These are phyloP conservation scores for Ailuropoda melanoleuca DNA, from an alignment of 2,113 vertebrate species.

Conservation along the genomic window DNA sequence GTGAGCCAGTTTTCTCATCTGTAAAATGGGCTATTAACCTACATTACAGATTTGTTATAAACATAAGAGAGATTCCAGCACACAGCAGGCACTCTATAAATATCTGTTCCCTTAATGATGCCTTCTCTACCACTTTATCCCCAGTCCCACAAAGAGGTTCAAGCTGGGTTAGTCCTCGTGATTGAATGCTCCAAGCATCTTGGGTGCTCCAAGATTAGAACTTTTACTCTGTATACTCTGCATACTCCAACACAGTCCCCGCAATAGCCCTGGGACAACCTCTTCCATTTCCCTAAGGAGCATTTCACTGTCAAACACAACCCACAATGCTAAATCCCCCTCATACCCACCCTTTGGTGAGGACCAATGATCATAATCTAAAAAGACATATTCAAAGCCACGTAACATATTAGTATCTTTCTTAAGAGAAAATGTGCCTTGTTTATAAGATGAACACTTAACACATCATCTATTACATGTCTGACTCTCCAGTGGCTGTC, in stretches of 20 bases:
- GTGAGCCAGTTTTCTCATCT: neutral
- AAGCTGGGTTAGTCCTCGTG: neutral
- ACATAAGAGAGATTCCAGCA: neutral
- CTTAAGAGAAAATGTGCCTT: neutral
- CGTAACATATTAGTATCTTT: neutral
- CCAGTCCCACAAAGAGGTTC: neutral
- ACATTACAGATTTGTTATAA: neutral
- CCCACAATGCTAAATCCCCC: neutral
- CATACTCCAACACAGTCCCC: neutral
- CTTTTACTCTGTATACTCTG: neutral
- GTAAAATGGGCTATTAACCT: neutral
- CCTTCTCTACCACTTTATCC: neutral
- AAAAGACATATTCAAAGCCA: neutral
- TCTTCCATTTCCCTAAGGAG: rapidly evolving
- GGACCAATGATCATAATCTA: neutral
- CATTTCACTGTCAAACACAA: neutral
- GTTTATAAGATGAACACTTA: neutral
- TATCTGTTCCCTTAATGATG: neutral
- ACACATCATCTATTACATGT: neutral
- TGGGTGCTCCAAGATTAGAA: neutral
- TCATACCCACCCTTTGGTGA: neutral
- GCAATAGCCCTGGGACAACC: rapidly evolving
- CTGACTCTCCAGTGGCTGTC: neutral
- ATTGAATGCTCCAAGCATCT: neutral
- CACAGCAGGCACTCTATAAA: neutral